phyloP scores from a whole-genome alignment of 1,140 invertebrate species.

The Bombus superbus region DNA sequence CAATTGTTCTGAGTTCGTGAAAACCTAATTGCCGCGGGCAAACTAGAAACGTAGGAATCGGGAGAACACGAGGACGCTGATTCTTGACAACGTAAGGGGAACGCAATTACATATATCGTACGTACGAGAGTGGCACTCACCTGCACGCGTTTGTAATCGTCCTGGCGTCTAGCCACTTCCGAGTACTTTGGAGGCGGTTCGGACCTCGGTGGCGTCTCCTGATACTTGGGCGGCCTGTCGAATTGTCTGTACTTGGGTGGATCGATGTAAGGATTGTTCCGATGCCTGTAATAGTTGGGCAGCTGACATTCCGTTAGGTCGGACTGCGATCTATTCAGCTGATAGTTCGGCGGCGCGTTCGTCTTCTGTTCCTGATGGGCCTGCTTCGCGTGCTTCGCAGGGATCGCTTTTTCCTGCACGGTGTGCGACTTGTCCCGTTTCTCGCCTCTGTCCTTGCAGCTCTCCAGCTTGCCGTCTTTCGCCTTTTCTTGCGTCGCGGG shows the following conservation, averaged over 20 bases:
- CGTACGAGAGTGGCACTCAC: conserved; percentile 48
- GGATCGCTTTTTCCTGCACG: conserved; percentile 43
- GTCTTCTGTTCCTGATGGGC: conserved; percentile 55
- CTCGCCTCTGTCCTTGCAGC: conserved; percentile 68
- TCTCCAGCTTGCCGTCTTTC: conserved; percentile 70
- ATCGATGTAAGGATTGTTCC: conserved; percentile 68
- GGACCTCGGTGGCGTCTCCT: conserved; percentile 71
- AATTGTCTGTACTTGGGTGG: conserved; percentile 76
- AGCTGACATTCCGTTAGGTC: conserved; percentile 66
- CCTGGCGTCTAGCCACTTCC: conserved; percentile 73
- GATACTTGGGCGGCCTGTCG: conserved; percentile 78
- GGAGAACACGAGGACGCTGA: neutral
- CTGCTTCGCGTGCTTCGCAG: conserved; percentile 66
- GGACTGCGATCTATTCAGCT: conserved; percentile 68
- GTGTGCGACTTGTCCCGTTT: conserved; percentile 68
- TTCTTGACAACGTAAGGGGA: neutral
- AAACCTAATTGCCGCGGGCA: neutral
- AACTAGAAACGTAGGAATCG: neutral
- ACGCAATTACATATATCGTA: neutral
- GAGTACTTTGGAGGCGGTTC: conserved; percentile 78
- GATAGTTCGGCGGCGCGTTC: conserved; percentile 42
- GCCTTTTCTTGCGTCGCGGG: conserved; percentile 63
- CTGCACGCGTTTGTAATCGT: conserved; percentile 74
- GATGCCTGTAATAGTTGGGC: conserved; percentile 64
- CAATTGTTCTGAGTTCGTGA: conserved; percentile 30